Conservation (phyloP, 2,888 invertebrate genomes). For the Julus scandinavius region DNA sequence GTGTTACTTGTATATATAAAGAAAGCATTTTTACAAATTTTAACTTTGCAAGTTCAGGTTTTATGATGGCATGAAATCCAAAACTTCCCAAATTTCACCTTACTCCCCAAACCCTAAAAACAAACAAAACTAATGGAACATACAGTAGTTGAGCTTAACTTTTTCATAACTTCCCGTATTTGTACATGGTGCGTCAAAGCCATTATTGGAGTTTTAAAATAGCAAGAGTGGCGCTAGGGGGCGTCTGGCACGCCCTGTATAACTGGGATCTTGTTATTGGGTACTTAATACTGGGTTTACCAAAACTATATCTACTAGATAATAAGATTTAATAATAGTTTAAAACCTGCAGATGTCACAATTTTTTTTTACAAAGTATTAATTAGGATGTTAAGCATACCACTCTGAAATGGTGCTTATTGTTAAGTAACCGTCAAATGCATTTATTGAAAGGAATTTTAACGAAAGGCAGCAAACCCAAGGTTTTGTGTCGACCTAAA, state of each 20-base stretch:
- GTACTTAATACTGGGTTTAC: too few relatives aligned
- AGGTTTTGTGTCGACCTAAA: slow-evolving; percentile 16
- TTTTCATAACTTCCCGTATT: neutral
- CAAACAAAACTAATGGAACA: neutral
- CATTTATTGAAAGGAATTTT: neutral
- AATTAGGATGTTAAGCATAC: too few relatives aligned
- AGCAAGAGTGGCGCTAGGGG: neutral
- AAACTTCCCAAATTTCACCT: neutral
- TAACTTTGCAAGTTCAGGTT: neutral
- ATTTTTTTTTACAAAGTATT: too few relatives aligned
- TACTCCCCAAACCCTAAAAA: neutral
- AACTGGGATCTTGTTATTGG: too few relatives aligned
- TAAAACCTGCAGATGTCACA: too few relatives aligned
- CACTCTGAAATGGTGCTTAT: too few relatives aligned
- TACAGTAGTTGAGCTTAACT: neutral
- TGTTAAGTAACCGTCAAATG: neutral
- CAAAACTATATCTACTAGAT: too few relatives aligned
- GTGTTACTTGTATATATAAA: too few relatives aligned
- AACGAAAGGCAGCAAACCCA: neutral
- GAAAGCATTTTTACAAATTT: too few relatives aligned
- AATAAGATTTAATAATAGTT: too few relatives aligned
- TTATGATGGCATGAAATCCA: neutral
- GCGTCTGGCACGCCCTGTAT: neutral
- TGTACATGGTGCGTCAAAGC: neutral
- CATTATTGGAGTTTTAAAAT: neutral